Evolutionary conservation across 2,113 vertebrate genomes (phyloP), one percentile per base, ranked within the genome.

Genomic region (Patagioenas fasciata): DNA sequence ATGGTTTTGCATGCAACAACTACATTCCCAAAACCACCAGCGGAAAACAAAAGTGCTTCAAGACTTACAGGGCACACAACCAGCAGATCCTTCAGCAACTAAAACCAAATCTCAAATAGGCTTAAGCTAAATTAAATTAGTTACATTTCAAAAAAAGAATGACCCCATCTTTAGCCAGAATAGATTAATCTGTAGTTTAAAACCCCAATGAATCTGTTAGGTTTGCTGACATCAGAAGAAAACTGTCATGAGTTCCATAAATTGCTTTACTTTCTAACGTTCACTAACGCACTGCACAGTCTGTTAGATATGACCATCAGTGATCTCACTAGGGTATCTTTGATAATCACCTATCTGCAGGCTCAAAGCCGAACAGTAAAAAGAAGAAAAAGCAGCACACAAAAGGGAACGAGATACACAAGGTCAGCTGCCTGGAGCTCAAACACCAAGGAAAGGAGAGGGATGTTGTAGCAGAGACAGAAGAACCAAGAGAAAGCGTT

Each of bases 31-130:
- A 66, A 83, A 50, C 31, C 4, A 1, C 38, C 4, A 1, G 0
- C 32, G 88, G 79, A 79, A 93, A 93, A 90, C 23, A 91, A 72
- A 80, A 91, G 72, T 44, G 65, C 83, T 94, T 96, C 91, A 93
- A 74, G 48, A 86, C 64, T 91, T 40, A 70, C 77, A 73, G 65
- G 34, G 88, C 86, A 51, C 57, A 70, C 23, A 67, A 50, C 36
- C 72, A 84, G 80, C 60, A 69, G 25, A 86, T 64, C 65, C 80
- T 71, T 51, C 12, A 10, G 65, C 80, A 89, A 94, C 64, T 58
- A 57, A 75, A 93, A 86, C 77, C 84, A 23, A 44, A 15, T 2
- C 15, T 71, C 25, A 40, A 24, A 62, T 7, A 32, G 13, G 3
- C 10, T 85, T 58, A 44, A 69, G 26, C 6, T 9, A 72, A 82